These are phyloP conservation scores for Drosophila incognita DNA, from an alignment of 2,888 invertebrate genomes.

Conservation along the genomic window DNA sequence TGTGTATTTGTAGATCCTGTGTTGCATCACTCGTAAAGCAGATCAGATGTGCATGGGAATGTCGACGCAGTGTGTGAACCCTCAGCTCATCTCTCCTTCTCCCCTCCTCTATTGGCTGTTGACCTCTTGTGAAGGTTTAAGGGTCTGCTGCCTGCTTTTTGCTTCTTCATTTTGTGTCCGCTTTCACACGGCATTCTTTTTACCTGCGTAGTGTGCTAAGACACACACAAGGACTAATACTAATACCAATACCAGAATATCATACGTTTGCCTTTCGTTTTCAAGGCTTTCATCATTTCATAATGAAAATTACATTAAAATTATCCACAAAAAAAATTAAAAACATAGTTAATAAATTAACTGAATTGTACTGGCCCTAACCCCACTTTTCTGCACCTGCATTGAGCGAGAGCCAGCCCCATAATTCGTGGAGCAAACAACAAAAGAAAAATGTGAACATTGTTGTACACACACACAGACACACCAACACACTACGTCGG, in stretches of 20 bases:
- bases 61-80: conserved; percentile 31
- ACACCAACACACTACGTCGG: conserved; percentile 41
- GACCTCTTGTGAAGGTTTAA: conserved; percentile 64
- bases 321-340: background rate
- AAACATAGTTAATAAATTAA: conserved; percentile 36
- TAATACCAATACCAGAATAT: conserved; percentile 26
- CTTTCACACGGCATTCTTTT: conserved; percentile 62
- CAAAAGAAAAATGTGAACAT: conserved; percentile 77
- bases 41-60: conserved; percentile 76
- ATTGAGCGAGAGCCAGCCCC: conserved; percentile 66
- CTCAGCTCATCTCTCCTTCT: conserved; percentile 26
- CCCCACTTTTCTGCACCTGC: conserved; percentile 80
- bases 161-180: conserved; percentile 47
- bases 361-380: conserved; percentile 56
- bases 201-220: conserved; percentile 58
- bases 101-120: conserved; percentile 59
- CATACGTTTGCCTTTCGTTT: conserved; percentile 20
- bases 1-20: conserved; percentile 59
- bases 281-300: conserved; percentile 18
- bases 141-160: conserved; percentile 46
- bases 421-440: conserved; percentile 74
- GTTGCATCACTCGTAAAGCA: conserved; percentile 68
- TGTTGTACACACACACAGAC: conserved; percentile 67
- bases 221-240: conserved; percentile 48
- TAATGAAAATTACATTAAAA: background rate